Conservation (phyloP, 2,888 invertebrate genomes). For the Rhingia campestris region DNA sequence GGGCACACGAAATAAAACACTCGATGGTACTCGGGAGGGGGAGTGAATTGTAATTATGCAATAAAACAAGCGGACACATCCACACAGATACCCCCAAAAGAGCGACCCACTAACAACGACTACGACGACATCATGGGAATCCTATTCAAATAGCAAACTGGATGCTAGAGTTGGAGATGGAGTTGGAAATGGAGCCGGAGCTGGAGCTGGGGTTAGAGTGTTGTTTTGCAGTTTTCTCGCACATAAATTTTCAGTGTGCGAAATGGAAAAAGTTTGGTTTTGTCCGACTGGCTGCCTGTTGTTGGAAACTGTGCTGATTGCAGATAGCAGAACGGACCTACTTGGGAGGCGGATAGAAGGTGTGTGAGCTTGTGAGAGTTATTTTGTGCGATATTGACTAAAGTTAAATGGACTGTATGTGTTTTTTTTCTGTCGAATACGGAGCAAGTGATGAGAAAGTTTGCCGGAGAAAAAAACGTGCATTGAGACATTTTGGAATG, state of each 20-base stretch:
- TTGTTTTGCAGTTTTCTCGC: conserved; percentile 29
- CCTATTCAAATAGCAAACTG: conserved; percentile 3
- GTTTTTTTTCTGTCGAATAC: too few species aligned
- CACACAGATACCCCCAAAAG: not conserved
- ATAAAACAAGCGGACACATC: not conserved
- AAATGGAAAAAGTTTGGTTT: conserved; percentile 49
- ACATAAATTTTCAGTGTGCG: conserved; percentile 54
- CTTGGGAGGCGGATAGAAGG: not conserved
- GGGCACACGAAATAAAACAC: conserved; percentile 34
- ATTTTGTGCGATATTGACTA: too few species aligned
- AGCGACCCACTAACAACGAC: not conserved
- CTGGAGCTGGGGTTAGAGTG: not conserved
- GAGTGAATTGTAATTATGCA: conserved; percentile 56
- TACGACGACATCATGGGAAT: conserved; percentile 44
- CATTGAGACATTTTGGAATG: too few species aligned
- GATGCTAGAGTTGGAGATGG: too few species aligned
- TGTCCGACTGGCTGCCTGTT: not conserved
- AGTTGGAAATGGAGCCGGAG: too few species aligned
- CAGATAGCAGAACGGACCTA: conserved; percentile 14
- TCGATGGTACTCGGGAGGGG: conserved; percentile 36
- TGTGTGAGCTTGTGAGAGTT: too few species aligned
- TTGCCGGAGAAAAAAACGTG: too few species aligned
- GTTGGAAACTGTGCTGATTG: conserved; percentile 48
- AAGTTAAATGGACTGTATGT: too few species aligned
- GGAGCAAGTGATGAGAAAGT: too few species aligned